These are phyloP conservation scores for Epinephelus moara DNA, from an alignment of 2,113 vertebrate genomes.

Conservation along the genomic window DNA sequence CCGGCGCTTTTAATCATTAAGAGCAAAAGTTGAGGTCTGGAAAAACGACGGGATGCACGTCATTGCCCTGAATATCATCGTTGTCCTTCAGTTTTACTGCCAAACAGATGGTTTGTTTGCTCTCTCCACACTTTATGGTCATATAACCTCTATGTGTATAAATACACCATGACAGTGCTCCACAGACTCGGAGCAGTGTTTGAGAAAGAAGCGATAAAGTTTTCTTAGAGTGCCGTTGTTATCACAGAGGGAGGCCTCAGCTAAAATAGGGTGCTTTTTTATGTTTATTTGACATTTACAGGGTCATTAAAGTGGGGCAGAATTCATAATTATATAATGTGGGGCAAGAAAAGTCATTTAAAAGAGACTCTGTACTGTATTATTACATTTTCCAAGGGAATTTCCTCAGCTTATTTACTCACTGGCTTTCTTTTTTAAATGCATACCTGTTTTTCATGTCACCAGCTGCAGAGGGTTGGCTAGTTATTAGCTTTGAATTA, in stretches of 20 bases:
- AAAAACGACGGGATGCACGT: slow-evolving; percentile 1
- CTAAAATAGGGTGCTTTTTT: slow-evolving; percentile 33
- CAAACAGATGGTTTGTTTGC: slow-evolving; percentile 63
- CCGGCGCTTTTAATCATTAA: slow-evolving; percentile 20
- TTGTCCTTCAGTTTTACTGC: slow-evolving; percentile 22
- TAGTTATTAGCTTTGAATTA: neutral
- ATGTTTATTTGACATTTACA: slow-evolving; percentile 52
- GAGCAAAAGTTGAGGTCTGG: slow-evolving; percentile 37
- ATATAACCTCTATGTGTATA: slow-evolving; percentile 28
- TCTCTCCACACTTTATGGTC: slow-evolving; percentile 29
- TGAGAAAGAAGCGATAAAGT: slow-evolving; percentile 42
- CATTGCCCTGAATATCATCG: slow-evolving; percentile 24
- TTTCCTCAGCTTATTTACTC: slow-evolving; percentile 20
- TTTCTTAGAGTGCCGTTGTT: slow-evolving; percentile 35
- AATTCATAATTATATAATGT: slow-evolving; percentile 48
- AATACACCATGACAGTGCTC: slow-evolving; percentile 42
- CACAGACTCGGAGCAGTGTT: slow-evolving; percentile 11
- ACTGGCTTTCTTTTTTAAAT: slow-evolving; percentile 7
- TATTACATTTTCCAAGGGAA: neutral
- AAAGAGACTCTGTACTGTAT: neutral
- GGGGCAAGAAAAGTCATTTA: slow-evolving; percentile 16
- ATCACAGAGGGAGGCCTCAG: slow-evolving; percentile 35
- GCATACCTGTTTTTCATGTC: neutral
- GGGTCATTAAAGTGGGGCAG: slow-evolving; percentile 41
- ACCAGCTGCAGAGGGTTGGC: neutral